These are phyloP conservation scores for Drosophila orena DNA, from an alignment of 1,140 invertebrate species.

Conservation along the genomic window DNA sequence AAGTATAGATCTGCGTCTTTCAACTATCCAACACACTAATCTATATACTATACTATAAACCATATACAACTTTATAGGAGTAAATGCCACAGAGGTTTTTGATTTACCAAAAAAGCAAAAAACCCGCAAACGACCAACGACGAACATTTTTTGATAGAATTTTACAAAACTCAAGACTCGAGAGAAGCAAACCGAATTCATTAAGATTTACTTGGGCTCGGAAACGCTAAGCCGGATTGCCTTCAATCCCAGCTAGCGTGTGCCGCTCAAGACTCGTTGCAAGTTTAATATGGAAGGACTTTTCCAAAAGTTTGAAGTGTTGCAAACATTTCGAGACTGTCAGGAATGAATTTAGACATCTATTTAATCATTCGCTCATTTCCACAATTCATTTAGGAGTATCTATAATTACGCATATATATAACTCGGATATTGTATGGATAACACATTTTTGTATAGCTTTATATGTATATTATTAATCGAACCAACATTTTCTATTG, in stretches of 20 bases:
- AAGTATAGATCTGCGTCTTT: conserved; percentile 62
- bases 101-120: conserved; percentile 17
- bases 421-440: conserved; percentile 36
- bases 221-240: conserved; percentile 3
- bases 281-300: conserved; percentile 4
- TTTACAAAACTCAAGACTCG: conserved; percentile 50
- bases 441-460: conserved; percentile 71
- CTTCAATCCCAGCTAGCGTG: neutral
- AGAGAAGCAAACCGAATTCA: conserved; percentile 43
- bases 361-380: conserved; percentile 37
- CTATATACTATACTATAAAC: conserved; percentile 36
- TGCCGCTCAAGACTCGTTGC: conserved; percentile 4
- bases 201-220: conserved; percentile 47
- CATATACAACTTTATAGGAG: conserved; percentile 29
- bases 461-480: conserved; percentile 73
- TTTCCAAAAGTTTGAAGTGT: conserved; percentile 23
- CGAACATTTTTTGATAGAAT: conserved; percentile 69
- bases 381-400: conserved; percentile 40
- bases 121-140: conserved; percentile 59
- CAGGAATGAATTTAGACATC: conserved; percentile 37
- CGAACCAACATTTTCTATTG: conserved; percentile 54
- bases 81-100: conserved; percentile 55
- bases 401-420: conserved; percentile 47
- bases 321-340: conserved; percentile 52
- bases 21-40: conserved; percentile 45